A percentile compares a stretch with the other conserved stretches of the same genome.
These are phyloP conservation scores for Nymphicus hollandicus DNA, from an alignment of 2,113 vertebrate genomes.

Conservation along the genomic window DNA sequence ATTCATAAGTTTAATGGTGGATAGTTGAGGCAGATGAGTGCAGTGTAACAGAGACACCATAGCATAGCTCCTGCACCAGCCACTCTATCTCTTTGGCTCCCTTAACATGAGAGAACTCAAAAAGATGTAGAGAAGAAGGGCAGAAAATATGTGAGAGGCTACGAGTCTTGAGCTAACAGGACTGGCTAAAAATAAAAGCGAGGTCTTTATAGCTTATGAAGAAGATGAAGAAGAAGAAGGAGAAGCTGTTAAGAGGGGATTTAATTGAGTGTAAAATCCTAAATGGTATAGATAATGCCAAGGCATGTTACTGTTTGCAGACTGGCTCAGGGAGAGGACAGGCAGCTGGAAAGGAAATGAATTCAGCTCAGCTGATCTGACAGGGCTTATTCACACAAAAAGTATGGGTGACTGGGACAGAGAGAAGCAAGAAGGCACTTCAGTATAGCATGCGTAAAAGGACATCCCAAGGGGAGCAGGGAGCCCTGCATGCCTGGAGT, in stretches of 20 bases:
- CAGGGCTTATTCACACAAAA: neutral
- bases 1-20: neutral
- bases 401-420: neutral
- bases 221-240: constrained; percentile 38
- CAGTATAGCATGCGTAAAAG: neutral
- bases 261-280: constrained; percentile 64
- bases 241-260: constrained; percentile 28
- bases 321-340: neutral
- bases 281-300: constrained; percentile 50
- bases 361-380: neutral
- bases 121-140: constrained; percentile 30
- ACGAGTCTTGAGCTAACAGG: neutral
- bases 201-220: constrained; percentile 13
- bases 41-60: neutral
- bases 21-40: neutral
- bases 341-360: neutral
- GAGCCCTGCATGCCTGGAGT: neutral
- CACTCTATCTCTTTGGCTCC: neutral
- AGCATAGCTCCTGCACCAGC: neutral
- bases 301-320: neutral
- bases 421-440: neutral
- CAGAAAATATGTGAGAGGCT: neutral
- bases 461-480: neutral
- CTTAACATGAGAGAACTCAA: constrained; percentile 7
- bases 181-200: constrained; percentile 49